Evolutionary conservation across 2,113 vertebrate genomes (phyloP).

Genomic region (Collichthys lucidus): DNA sequence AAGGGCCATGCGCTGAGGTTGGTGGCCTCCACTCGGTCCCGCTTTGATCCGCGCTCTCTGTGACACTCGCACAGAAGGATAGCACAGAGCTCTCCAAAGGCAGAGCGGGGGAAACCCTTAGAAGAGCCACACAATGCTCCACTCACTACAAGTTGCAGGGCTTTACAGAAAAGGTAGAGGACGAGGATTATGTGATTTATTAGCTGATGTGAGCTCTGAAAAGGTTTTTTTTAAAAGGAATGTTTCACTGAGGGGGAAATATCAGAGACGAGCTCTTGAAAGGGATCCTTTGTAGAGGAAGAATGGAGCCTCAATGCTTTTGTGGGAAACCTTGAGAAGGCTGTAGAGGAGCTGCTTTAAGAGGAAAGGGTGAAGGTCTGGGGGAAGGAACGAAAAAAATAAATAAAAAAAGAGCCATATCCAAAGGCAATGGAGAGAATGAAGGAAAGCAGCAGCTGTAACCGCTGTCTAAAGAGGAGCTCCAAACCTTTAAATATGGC

Average conservation of each 20-base stretch:
- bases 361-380: constrained; percentile 47
- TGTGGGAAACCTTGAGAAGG: constrained; percentile 50
- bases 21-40: constrained; percentile 63
- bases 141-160: constrained; percentile 55
- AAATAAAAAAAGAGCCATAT: constrained; percentile 26
- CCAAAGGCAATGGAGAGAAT: constrained; percentile 47
- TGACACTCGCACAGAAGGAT: constrained; percentile 52
- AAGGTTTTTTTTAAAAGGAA: constrained; percentile 62
- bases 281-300: constrained; percentile 72
- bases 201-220: constrained; percentile 70
- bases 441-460: constrained; percentile 60
- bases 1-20: constrained; percentile 64
- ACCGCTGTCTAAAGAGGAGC: constrained; percentile 45
- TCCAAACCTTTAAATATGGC: constrained; percentile 25
- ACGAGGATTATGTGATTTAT: constrained; percentile 80
- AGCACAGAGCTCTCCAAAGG: constrained; percentile 59
- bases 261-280: constrained; percentile 73
- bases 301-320: constrained; percentile 67
- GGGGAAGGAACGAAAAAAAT: constrained; percentile 29
- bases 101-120: constrained; percentile 45
- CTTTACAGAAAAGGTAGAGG: constrained; percentile 66
- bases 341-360: constrained; percentile 52
- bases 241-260: constrained; percentile 72
- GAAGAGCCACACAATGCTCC: constrained; percentile 72
- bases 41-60: constrained; percentile 73